Evolutionary conservation across 2,888 invertebrate genomes (phyloP), one percentile per base, ranked within the genome.

Genomic region (Melieria crassipennis): DNA sequence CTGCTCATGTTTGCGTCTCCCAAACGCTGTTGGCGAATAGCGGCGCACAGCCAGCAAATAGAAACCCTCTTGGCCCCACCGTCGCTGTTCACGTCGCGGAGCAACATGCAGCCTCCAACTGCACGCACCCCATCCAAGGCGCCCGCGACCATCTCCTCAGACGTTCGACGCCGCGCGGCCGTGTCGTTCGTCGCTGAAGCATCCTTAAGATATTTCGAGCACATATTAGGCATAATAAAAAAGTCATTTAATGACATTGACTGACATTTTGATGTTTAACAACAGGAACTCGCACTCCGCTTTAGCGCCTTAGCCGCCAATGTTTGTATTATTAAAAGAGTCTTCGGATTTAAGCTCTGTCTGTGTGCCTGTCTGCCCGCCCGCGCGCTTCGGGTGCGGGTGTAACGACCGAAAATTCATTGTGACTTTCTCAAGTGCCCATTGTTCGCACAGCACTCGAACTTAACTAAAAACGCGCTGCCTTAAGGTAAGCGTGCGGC

Each of bases 221-320:
- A 71, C 81, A 82, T 80, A 80, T 81, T 81, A 82, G 82, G 82
- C 81, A 81, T 81, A 81, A 82, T 81, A 82, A 81, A 81, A 82
- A 82, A 81, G 81, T 82, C 82, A 81, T 81, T 82, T 82, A 81
- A 81, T 81, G 81, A 81, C 81, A 81, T 82, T 81, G 82, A 81
- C 81, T 81, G 81, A 81, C 81, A 81, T 82, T 81, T 81, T 81
- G 82, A 81, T 81, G 81, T 82, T 82, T 82, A 66, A 66, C 66
- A 60, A 71, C 62, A 66, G 46, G 52, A 61, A 73, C 73, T 61
- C 48, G 7, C 30, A 48, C 71, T 60, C 30, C 30, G 11, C 11
- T 63, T 63, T 30, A 42, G n/a, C 11, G 47, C 11, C 48, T 52
- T 64, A 11, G 42, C 30, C n/a, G 64, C 30, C n/a, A 52, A 43